Evolutionary conservation across 2,113 vertebrate species (phyloP).

Genomic region (Pogonocichla stellata): DNA sequence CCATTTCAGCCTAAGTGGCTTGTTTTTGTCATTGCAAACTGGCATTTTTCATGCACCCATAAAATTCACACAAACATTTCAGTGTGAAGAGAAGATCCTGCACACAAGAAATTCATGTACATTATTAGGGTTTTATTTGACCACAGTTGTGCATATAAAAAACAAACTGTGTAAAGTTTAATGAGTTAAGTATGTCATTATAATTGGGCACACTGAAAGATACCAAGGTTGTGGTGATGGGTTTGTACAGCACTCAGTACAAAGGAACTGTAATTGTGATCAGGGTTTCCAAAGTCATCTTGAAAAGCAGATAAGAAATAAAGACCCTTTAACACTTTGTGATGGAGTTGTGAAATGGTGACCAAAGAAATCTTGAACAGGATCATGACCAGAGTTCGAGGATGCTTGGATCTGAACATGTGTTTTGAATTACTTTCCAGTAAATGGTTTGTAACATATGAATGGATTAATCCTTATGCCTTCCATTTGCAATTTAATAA

Average conservation of each 20-base stretch:
- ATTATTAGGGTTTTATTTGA: conserved; percentile 7
- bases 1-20: neutral
- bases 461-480: neutral
- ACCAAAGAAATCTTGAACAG: neutral
- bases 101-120: neutral
- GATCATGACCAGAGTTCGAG: neutral
- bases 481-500: neutral
- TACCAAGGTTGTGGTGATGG: neutral
- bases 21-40: conserved; percentile 1
- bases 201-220: conserved; percentile 34
- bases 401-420: neutral
- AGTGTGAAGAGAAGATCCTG: neutral
- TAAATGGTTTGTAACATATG: neutral
- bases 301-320: neutral
- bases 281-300: neutral
- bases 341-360: neutral
- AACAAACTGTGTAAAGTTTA: conserved; percentile 53
- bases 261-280: neutral
- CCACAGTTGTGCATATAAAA: neutral
- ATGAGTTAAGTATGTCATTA: conserved; percentile 43
- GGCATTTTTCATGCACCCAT: neutral
- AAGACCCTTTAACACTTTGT: neutral
- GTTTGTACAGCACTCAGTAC: conserved; percentile 11
- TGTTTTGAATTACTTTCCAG: neutral
- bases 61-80: conserved; percentile 13